Evolutionary conservation across 2,888 invertebrate genomes (phyloP).

Genomic region (Maniola hyperantus): DNA sequence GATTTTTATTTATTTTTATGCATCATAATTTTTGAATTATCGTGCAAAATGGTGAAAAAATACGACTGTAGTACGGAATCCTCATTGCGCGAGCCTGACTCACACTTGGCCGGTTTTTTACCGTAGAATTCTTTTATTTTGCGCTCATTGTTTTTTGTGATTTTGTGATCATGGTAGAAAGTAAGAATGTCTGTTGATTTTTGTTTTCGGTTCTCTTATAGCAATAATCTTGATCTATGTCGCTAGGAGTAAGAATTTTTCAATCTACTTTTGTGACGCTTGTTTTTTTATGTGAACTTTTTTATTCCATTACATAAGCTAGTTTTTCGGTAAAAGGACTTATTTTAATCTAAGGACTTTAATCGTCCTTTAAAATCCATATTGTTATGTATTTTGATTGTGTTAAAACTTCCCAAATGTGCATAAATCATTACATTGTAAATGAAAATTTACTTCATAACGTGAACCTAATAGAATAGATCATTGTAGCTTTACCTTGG

Average conservation of each 20-base stretch:
- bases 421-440: no score
- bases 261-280: constrained; percentile 4
- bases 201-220: constrained; percentile 8
- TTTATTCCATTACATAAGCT: neutral
- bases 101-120: no score
- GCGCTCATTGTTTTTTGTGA: neutral
- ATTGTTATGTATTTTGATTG: no score
- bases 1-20: no score
- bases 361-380: neutral
- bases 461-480: neutral
- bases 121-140: constrained; percentile 24
- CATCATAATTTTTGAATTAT: no score
- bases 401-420: no score
- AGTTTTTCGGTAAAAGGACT: no score
- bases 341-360: no score
- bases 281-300: neutral
- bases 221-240: constrained; percentile 17
- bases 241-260: constrained; percentile 9
- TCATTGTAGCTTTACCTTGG: neutral
- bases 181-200: constrained; percentile 20
- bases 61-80: no score
- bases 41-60: no score
- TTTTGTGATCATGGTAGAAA: constrained; percentile 30
- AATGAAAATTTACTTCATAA: neutral
- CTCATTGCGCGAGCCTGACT: no score